A percentile compares a stretch with the other conserved stretches of the same genome.
Evolutionary conservation across 2,113 vertebrate species (phyloP).

Genomic region (Hassar affinis): DNA sequence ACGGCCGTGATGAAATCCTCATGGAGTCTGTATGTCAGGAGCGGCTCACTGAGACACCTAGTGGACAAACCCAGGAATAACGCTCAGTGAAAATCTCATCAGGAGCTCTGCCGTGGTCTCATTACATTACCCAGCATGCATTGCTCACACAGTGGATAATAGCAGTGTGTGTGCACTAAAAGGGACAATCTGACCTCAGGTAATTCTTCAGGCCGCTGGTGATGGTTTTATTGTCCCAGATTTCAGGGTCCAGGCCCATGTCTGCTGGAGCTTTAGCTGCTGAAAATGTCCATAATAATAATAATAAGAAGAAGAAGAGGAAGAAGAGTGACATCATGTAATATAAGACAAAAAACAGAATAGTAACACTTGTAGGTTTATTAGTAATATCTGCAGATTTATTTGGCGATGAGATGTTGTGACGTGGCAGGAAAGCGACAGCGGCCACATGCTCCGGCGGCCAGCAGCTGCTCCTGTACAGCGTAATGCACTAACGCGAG

Average conservation of each 20-base stretch:
- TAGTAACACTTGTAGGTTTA: not conserved
- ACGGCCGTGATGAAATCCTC: conserved; percentile 95
- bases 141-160: not conserved
- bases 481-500: not conserved
- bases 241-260: conserved; percentile 89
- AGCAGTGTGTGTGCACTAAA: not conserved
- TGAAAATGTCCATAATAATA: conserved; percentile 53
- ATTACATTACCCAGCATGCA: conserved; percentile 12
- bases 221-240: conserved; percentile 98
- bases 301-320: conserved; percentile 11
- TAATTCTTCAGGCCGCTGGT: conserved; percentile 98
- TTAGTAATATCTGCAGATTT: not conserved
- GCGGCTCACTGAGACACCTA: conserved; percentile 85
- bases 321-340: not conserved
- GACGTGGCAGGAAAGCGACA: not conserved
- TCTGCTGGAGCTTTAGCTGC: conserved; percentile 88
- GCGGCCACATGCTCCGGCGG: not conserved
- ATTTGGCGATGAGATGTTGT: not conserved
- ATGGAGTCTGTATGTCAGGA: conserved; percentile 94
- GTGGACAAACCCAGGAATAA: conserved; percentile 27
- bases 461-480: not conserved
- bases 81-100: not conserved
- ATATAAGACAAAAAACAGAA: not conserved
- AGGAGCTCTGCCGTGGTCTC: not conserved
- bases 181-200: conserved; percentile 84